These are phyloP conservation scores for Sebastolobus altivelis DNA, from an alignment of 2,797 vertebrate genomes.

Conservation along the genomic window DNA sequence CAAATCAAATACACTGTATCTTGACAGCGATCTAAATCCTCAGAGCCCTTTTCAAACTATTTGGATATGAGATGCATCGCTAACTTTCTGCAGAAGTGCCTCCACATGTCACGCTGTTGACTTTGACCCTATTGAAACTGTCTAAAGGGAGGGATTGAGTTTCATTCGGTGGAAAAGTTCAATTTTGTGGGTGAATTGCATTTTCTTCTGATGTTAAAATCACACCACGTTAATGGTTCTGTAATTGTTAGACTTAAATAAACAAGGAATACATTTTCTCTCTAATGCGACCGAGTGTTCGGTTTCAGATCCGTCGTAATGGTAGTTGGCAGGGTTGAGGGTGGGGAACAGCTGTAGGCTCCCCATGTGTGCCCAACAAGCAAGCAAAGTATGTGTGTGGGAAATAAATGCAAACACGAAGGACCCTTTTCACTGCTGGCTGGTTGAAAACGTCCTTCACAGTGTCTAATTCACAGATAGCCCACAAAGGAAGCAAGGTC, in stretches of 20 bases:
- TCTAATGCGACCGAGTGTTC: slow-evolving; percentile 55
- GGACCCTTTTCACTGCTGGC: slow-evolving; percentile 56
- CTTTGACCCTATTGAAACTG: slow-evolving; percentile 62
- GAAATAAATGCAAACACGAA: slow-evolving; percentile 70
- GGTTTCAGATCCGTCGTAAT: slow-evolving; percentile 56
- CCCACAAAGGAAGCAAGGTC: slow-evolving; percentile 68
- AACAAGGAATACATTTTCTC: slow-evolving; percentile 57
- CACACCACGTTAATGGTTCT: slow-evolving; percentile 39
- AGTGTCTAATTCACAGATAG: slow-evolving; percentile 70
- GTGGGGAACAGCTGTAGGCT: slow-evolving; percentile 69
- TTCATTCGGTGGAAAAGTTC: slow-evolving; percentile 67
- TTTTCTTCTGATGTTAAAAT: slow-evolving; percentile 50
- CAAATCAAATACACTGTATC: slow-evolving; percentile 80
- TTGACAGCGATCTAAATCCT: slow-evolving; percentile 81
- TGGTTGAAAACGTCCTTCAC: slow-evolving; percentile 71
- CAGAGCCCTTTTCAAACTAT: slow-evolving; percentile 78
- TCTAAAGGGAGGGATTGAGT: slow-evolving; percentile 57
- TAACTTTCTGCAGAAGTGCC: slow-evolving; percentile 71
- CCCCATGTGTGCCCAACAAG: slow-evolving; percentile 49
- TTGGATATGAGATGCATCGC: slow-evolving; percentile 77
- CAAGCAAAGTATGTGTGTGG: slow-evolving; percentile 57
- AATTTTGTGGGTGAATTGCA: slow-evolving; percentile 46
- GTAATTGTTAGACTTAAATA: slow-evolving; percentile 64
- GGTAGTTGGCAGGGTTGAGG: slow-evolving; percentile 63
- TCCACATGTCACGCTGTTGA: slow-evolving; percentile 72